A percentile compares a stretch with the other conserved stretches of the same genome.
Conservation (phyloP, 2,113 vertebrate species). For the Halcyon malimbica region DNA sequence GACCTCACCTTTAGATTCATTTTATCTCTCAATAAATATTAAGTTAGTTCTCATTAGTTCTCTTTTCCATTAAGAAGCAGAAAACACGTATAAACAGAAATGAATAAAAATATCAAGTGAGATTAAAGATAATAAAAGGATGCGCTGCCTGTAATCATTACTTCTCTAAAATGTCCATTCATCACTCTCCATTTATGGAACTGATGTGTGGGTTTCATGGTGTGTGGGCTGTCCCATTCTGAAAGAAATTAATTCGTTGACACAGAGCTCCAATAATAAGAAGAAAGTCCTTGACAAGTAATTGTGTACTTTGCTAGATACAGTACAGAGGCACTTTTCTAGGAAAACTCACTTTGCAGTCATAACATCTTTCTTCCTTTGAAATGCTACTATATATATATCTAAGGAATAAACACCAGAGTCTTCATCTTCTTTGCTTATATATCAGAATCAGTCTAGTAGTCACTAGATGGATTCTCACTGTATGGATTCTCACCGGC, state of each 20-base stretch:
- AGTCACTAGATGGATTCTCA: background rate
- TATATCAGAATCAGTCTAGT: background rate
- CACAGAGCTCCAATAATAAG: background rate
- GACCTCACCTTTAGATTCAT: background rate
- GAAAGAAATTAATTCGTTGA: slow-evolving; percentile 25
- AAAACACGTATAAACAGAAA: background rate
- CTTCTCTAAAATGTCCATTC: background rate
- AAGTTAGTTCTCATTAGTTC: background rate
- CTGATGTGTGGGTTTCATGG: background rate
- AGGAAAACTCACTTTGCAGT: background rate
- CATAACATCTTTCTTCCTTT: background rate
- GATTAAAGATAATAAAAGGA: background rate
- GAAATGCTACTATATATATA: rapidly evolving
- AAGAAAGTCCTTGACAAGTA: background rate
- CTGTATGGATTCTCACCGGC: background rate
- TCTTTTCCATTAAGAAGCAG: background rate
- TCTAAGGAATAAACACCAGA: background rate
- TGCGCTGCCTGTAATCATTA: background rate
- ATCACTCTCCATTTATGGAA: background rate
- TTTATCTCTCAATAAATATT: background rate
- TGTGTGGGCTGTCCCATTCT: background rate
- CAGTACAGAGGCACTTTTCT: background rate
- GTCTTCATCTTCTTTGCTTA: background rate
- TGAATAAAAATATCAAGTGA: background rate
- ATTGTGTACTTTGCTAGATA: background rate